Conservation (phyloP, 1,140 invertebrate species). For the Psilanteris sp. region DNA sequence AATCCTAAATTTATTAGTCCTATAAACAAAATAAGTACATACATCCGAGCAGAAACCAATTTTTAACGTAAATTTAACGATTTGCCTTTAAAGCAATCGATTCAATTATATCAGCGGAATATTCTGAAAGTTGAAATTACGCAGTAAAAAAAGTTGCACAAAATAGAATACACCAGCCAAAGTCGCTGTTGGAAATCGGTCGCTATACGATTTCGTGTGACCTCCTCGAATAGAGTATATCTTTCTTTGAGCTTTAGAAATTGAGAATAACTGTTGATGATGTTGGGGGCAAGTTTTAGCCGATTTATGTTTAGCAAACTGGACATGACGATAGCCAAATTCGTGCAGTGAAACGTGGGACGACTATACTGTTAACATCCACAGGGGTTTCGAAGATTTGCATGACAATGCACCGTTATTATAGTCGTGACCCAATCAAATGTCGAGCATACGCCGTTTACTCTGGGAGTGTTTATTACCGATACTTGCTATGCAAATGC, state of each 20-base stretch:
- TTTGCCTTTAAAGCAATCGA: no score
- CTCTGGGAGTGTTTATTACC: constrained; percentile 66
- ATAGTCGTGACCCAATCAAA: constrained; percentile 66
- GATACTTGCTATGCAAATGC: constrained; percentile 65
- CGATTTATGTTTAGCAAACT: constrained; percentile 64
- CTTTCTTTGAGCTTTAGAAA: constrained; percentile 34
- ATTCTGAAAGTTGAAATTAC: no score
- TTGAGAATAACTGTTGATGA: constrained; percentile 49
- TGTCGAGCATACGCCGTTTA: constrained; percentile 65
- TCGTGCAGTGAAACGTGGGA: constrained; percentile 57
- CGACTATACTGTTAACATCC: constrained; percentile 63
- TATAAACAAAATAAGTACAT: no score
- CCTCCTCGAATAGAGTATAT: constrained; percentile 25
- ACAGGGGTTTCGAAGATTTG: constrained; percentile 65
- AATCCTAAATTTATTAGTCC: no score
- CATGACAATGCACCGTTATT: constrained; percentile 65
- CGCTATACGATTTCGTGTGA: constrained; percentile 11
- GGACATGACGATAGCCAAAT: constrained; percentile 63
- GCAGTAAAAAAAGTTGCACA: no score
- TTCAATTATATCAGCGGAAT: no score
- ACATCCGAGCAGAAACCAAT: no score
- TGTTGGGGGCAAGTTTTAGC: constrained; percentile 48
- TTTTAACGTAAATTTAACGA: no score
- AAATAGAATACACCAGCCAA: no score
- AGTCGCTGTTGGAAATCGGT: background rate